phyloP scores from a whole-genome alignment of 30 jellyfish, hydroid and myxozoan species.

The Aurelia sp. region DNA sequence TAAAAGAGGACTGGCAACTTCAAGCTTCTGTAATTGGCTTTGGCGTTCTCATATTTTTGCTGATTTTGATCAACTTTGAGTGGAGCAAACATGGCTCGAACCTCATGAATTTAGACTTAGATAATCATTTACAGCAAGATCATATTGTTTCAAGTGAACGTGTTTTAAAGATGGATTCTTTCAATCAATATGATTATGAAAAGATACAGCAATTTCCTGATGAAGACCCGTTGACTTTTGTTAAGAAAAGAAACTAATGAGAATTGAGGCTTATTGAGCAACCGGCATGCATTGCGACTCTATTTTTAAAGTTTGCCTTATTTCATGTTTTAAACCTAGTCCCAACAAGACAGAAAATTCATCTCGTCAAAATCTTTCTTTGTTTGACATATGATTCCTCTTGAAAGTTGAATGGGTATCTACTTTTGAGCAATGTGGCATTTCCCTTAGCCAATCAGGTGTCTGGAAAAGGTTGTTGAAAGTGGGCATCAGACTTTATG shows the following conservation, averaged over 20 bases:
- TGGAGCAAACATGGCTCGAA: constrained; percentile 58
- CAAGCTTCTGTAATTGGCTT: constrained; percentile 48
- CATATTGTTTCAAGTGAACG: constrained; percentile 25
- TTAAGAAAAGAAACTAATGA: constrained; percentile 39
- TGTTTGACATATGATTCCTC: no score
- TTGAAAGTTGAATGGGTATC: no score
- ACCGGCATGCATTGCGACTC: no score
- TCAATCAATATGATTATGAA: constrained; percentile 16
- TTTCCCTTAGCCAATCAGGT: no score
- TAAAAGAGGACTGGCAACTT: constrained; percentile 64
- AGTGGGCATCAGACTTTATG: no score
- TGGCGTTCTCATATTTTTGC: constrained; percentile 6
- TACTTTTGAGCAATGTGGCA: no score
- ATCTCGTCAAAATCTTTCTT: no score
- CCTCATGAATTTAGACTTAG: constrained; percentile 20
- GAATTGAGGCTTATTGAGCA: background rate
- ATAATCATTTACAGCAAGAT: background rate
- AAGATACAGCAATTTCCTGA: constrained; percentile 47
- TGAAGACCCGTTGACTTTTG: constrained; percentile 73
- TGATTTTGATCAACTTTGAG: constrained; percentile 33
- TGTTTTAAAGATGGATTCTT: constrained; percentile 4
- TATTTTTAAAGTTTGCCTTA: no score
- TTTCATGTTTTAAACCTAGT: no score
- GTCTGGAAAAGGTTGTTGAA: no score
- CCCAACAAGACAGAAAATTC: no score